phyloP scores from a whole-genome alignment of 2,113 vertebrate species.

The Grus americana region DNA sequence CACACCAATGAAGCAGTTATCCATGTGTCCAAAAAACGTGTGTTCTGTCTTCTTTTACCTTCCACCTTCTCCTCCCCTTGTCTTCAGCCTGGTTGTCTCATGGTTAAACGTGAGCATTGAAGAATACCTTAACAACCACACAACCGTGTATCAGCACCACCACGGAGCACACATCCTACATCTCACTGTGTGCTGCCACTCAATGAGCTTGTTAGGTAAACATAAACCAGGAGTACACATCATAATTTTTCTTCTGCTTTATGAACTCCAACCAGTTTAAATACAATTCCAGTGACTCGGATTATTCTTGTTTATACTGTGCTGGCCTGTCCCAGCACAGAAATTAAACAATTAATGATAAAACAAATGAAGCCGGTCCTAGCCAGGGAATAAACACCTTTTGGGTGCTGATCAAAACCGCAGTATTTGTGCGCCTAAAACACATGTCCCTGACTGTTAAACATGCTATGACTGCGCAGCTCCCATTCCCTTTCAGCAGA shows the following conservation, averaged over 20 bases:
- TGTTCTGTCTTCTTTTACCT: not conserved
- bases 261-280: not conserved
- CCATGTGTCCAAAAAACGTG: not conserved
- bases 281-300: not conserved
- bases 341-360: conserved; percentile 4
- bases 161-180: not conserved
- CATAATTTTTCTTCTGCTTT: not conserved
- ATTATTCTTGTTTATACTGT: not conserved
- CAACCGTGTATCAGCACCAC: not conserved
- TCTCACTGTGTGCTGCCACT: not conserved
- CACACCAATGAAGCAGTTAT: not conserved
- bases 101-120: not conserved
- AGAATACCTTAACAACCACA: not conserved
- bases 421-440: not conserved
- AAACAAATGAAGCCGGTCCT: not conserved
- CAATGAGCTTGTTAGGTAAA: not conserved
- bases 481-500: not conserved
- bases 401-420: not conserved
- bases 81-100: not conserved
- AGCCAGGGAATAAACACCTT: not conserved
- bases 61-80: not conserved
- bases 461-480: not conserved
- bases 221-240: not conserved
- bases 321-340: not conserved
- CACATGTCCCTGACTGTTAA: not conserved